Base-by-base conservation (phyloP, 2,797 vertebrate genomes). In the Eremophila alpestris region DNA sequence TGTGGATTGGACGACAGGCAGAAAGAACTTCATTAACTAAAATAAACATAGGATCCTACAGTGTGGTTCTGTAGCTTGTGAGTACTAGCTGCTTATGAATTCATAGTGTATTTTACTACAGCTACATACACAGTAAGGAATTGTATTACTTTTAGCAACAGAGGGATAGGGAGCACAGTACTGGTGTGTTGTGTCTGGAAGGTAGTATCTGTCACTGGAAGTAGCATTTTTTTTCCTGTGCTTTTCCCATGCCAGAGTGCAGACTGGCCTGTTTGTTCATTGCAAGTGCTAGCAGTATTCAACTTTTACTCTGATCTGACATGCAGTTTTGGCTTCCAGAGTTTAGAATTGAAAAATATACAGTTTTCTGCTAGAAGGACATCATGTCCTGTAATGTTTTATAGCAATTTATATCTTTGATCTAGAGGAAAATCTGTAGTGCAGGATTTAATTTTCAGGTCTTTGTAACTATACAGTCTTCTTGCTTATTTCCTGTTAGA, bases 401-500 rank as follows among this genome's bases (percentile, higher is more conserved):
- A 45, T 45, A 79, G 38, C 14, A 69, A 62, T 51, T 56, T 69
- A 7, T 68, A 21, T 60, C 34, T 82, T 69, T 76, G 30, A 58
- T 58, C 23, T 5, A 30, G 40, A 55, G 55, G 11, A 73, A 81
- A 73, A 79, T 32, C n/a, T 46, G 13, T 76, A 46, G 36, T 22
- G 18, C 10, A 13, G 38, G 17, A 63, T 84, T 73, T 84, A 23
- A 59, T 68, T 92, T 94, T 90, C 67, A 76, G 18, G 17, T 92
- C 43, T 92, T 48, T 70, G 13, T n/a, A 32, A 69, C 36, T 48
- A 1, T 83, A 32, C 1, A 3, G 16, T 75, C 4, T 16, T 87
- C 27, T 45, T 83, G 21, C 30, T 88, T 76, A 23, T 54, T 88
- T 81, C 70, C 70, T 86, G 29, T 54, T 93, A 54, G 52, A 69